Percentiles rank a stretch among this genome's conserved stretches.
phyloP scores from a whole-genome alignment of 1,140 invertebrate species.

The Drosophila pachea region DNA sequence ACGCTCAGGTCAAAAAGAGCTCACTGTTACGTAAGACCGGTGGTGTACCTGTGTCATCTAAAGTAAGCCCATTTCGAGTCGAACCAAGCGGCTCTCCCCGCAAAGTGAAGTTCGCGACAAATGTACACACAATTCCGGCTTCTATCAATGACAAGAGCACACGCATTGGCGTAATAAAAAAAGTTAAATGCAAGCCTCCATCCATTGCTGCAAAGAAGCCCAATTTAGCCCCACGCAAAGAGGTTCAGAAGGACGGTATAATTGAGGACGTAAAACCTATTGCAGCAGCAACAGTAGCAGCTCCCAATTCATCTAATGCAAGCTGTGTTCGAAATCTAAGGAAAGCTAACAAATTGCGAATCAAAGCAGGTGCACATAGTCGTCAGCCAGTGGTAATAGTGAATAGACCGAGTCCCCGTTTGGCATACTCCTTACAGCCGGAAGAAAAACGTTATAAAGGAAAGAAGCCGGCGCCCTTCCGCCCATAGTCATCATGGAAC shows the following conservation, averaged over 20 bases:
- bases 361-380: constrained; percentile 11
- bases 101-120: constrained; percentile 59
- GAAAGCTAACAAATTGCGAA: constrained; percentile 28
- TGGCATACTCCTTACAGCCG: constrained; percentile 27
- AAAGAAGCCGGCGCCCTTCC: neutral
- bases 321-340: neutral
- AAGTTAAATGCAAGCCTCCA: too few species aligned
- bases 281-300: too few species aligned
- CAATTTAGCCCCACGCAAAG: neutral
- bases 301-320: neutral
- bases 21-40: constrained; percentile 41
- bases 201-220: constrained; percentile 48
- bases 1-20: constrained; percentile 39
- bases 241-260: constrained; percentile 18
- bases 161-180: constrained; percentile 35
- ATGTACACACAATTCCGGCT: constrained; percentile 45
- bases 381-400: neutral
- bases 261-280: constrained; percentile 20
- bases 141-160: constrained; percentile 30
- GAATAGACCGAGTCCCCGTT: constrained; percentile 7
- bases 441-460: neutral
- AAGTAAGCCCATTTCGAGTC: neutral
- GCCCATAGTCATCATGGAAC: constrained; percentile 32
- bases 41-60: constrained; percentile 6
- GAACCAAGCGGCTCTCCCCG: constrained; percentile 19